Percentiles rank a stretch among this genome's conserved stretches.
These are phyloP conservation scores for Eleginops maclovinus DNA, from an alignment of 2,113 vertebrate species.

Conservation along the genomic window DNA sequence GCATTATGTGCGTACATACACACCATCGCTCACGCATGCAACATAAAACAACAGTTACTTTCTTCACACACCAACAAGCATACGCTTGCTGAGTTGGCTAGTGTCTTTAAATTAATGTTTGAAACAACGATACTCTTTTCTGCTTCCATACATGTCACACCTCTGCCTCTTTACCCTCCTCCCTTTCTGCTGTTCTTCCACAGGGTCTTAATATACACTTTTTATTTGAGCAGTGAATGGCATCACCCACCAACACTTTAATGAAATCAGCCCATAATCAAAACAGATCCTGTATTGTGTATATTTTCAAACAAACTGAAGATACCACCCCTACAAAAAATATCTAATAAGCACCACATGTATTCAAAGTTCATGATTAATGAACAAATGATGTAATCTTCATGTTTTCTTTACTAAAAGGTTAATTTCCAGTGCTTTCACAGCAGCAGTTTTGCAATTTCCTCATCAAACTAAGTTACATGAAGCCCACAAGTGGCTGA, in stretches of 20 bases:
- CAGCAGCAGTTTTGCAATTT: neutral
- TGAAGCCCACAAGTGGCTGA: neutral
- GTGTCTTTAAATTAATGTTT: constrained; percentile 49
- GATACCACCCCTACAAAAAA: too few relatives aligned
- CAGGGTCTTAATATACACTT: neutral
- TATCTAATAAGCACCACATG: too few relatives aligned
- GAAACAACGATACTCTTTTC: constrained; percentile 67
- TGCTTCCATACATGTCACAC: constrained; percentile 54
- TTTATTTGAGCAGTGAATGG: too few relatives aligned
- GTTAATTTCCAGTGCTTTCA: neutral
- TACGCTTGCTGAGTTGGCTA: constrained; percentile 57
- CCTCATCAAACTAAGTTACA: neutral
- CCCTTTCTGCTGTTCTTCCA: constrained; percentile 27
- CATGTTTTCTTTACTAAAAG: neutral
- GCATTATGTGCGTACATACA: constrained; percentile 1
- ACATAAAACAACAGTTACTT: constrained; percentile 39
- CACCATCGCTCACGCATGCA: neutral
- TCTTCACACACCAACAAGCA: constrained; percentile 51
- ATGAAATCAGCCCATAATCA: too few relatives aligned
- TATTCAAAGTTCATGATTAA: too few relatives aligned
- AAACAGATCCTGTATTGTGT: too few relatives aligned
- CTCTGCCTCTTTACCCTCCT: neutral
- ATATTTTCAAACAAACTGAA: too few relatives aligned
- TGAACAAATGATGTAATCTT: too few relatives aligned
- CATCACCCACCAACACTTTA: too few relatives aligned